A percentile compares a stretch with the other conserved stretches of the same genome.
Conservation (phyloP, 2,888 invertebrate genomes). For the Danaus chrysippus region DNA sequence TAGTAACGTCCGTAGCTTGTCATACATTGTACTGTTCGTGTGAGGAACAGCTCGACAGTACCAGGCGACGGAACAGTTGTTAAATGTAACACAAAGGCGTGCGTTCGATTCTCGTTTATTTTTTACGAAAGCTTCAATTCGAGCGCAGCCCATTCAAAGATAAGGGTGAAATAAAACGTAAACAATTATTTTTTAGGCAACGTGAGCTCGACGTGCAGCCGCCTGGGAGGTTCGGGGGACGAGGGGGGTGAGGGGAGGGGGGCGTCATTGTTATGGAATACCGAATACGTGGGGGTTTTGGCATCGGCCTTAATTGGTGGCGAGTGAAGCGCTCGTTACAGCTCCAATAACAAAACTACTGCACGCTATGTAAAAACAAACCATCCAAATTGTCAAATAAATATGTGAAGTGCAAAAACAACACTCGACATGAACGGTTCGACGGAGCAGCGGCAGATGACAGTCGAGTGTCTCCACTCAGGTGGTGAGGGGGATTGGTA, state of each 20-base stretch:
- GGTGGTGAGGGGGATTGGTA: too few relatives aligned
- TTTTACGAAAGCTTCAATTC: slow-evolving; percentile 17
- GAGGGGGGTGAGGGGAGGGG: background rate
- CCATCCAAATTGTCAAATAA: slow-evolving; percentile 11
- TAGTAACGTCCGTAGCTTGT: too few relatives aligned
- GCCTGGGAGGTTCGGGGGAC: background rate
- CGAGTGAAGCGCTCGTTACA: slow-evolving; percentile 26
- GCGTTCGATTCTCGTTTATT: slow-evolving; percentile 15
- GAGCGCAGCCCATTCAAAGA: slow-evolving; percentile 19
- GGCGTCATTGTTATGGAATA: slow-evolving; percentile 15
- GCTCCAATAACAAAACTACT: slow-evolving; percentile 17
- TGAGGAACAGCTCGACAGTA: background rate
- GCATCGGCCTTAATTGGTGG: slow-evolving; percentile 29
- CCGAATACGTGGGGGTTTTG: slow-evolving; percentile 24
- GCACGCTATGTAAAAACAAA: slow-evolving; percentile 19
- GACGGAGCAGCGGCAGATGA: too few relatives aligned
- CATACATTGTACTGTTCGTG: background rate
- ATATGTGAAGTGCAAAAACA: slow-evolving; percentile 5
- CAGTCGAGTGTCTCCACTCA: too few relatives aligned
- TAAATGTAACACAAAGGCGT: slow-evolving; percentile 8
- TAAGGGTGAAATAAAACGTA: slow-evolving; percentile 29
- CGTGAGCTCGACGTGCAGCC: slow-evolving; percentile 12
- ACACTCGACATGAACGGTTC: background rate
- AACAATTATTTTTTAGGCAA: slow-evolving; percentile 28
- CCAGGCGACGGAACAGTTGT: slow-evolving; percentile 9